Conservation (phyloP, 2,888 invertebrate genomes). For the Oligia strigilis region DNA sequence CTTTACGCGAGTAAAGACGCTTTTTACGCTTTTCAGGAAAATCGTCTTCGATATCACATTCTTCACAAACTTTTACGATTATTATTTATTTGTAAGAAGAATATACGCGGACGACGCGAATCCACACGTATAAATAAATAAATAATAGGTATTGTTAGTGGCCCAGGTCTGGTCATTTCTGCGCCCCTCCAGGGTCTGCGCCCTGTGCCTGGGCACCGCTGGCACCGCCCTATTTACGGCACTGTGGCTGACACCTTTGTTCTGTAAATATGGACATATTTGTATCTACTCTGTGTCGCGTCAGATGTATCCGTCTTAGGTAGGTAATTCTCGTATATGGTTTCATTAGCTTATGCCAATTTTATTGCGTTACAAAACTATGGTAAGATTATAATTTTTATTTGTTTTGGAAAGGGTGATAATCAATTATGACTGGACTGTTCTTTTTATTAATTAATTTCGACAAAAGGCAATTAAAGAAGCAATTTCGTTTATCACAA, state of each 20-base stretch:
- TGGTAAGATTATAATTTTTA: not conserved
- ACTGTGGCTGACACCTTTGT: slow-evolving; percentile 43
- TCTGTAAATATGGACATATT: slow-evolving; percentile 42
- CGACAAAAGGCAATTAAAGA: slow-evolving; percentile 7
- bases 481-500: not conserved
- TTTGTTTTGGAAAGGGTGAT: not conserved
- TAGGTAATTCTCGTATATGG: not conserved
- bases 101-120: too few species aligned
- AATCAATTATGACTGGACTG: slow-evolving; percentile 17
- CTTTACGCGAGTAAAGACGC: too few species aligned
- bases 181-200: too few species aligned
- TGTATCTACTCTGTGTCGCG: not conserved
- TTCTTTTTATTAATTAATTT: slow-evolving; percentile 4
- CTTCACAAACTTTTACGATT: too few species aligned
- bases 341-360: not conserved
- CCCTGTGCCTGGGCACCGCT: too few species aligned
- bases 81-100: too few species aligned
- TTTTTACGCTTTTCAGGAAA: too few species aligned
- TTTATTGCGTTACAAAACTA: not conserved
- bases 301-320: slow-evolving; percentile 14
- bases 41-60: too few species aligned
- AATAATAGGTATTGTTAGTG: too few species aligned
- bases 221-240: too few species aligned
- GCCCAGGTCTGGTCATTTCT: too few species aligned
- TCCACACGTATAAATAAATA: too few species aligned